Evolutionary conservation across 2,888 invertebrate genomes (phyloP).

Genomic region (Lepidocyrtinus sp.): DNA sequence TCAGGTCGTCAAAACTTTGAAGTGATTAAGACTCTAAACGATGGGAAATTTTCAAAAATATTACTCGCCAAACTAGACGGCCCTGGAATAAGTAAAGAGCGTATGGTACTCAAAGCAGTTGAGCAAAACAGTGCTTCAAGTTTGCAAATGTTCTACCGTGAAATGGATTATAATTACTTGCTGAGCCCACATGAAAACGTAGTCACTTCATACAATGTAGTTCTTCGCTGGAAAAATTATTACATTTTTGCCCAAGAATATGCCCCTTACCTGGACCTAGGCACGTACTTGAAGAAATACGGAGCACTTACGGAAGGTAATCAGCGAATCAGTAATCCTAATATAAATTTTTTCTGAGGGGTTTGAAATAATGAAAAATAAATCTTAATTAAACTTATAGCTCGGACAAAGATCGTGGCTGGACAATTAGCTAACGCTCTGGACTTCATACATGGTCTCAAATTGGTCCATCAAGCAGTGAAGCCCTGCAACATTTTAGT

Average conservation of each 20-base stretch:
- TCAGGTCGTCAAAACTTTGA: slow-evolving; percentile 76
- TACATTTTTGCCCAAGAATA: slow-evolving; percentile 82
- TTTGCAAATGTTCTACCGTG: slow-evolving; percentile 81
- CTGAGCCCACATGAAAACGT: slow-evolving; percentile 84
- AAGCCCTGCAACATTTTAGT: slow-evolving; percentile 83
- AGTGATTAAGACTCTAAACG: slow-evolving; percentile 79
- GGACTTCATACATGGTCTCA: slow-evolving; percentile 85
- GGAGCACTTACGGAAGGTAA: slow-evolving; percentile 42
- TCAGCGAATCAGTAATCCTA: too few relatives aligned
- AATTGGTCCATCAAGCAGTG: slow-evolving; percentile 83
- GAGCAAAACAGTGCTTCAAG: slow-evolving; percentile 87
- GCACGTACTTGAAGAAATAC: slow-evolving; percentile 72
- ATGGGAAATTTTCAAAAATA: slow-evolving; percentile 81
- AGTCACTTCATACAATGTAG: slow-evolving; percentile 82
- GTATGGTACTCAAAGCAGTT: slow-evolving; percentile 87
- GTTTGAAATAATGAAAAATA: too few relatives aligned
- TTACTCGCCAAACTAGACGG: slow-evolving; percentile 78
- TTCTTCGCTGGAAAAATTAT: slow-evolving; percentile 77
- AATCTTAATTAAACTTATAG: too few relatives aligned
- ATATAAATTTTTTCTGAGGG: too few relatives aligned
- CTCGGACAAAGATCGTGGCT: slow-evolving; percentile 78
- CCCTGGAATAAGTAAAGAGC: slow-evolving; percentile 79
- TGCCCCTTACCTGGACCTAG: slow-evolving; percentile 81
- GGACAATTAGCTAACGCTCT: slow-evolving; percentile 84
- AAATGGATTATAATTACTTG: slow-evolving; percentile 84